Evolutionary conservation across 1,140 invertebrate genomes (phyloP).

Genomic region (Rhynchophorus ferrugineus): DNA sequence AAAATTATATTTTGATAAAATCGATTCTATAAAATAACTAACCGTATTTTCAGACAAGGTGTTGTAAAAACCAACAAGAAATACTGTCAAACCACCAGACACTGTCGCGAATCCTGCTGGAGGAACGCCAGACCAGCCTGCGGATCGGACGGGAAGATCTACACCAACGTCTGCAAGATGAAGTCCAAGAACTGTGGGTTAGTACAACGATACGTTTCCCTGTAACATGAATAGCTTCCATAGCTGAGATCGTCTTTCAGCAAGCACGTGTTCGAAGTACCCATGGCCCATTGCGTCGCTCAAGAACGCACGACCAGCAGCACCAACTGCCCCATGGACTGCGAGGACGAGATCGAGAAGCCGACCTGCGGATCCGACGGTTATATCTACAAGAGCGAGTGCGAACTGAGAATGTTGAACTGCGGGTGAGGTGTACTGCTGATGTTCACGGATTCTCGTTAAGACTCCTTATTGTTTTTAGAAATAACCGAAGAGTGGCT

Average conservation of each 20-base stretch:
- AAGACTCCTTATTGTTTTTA: conserved; percentile 14
- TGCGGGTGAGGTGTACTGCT: conserved; percentile 64
- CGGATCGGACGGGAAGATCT: conserved; percentile 83
- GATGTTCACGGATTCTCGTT: neutral
- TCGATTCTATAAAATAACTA: no score
- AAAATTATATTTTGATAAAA: neutral
- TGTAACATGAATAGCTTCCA: neutral
- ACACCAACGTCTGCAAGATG: conserved; percentile 89
- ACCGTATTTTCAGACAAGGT: conserved; percentile 54
- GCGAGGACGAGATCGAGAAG: conserved; percentile 55
- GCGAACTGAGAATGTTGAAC: conserved; percentile 83
- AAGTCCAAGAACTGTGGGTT: conserved; percentile 86
- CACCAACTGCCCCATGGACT: conserved; percentile 61
- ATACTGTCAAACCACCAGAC: conserved; percentile 84
- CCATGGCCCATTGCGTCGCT: conserved; percentile 77
- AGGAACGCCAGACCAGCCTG: conserved; percentile 82
- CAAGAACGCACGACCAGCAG: conserved; percentile 59
- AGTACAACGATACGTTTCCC: conserved; percentile 24
- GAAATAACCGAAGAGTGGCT: conserved; percentile 51
- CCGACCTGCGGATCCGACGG: conserved; percentile 83
- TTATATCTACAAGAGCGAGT: conserved; percentile 78
- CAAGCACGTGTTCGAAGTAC: conserved; percentile 85
- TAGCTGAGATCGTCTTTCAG: conserved; percentile 46
- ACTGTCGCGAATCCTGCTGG: conserved; percentile 86
- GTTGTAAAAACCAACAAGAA: conserved; percentile 77